A percentile compares a stretch with the other conserved stretches of the same genome.
phyloP scores from a whole-genome alignment of 2,888 invertebrate genomes.

The Volucella inanis region DNA sequence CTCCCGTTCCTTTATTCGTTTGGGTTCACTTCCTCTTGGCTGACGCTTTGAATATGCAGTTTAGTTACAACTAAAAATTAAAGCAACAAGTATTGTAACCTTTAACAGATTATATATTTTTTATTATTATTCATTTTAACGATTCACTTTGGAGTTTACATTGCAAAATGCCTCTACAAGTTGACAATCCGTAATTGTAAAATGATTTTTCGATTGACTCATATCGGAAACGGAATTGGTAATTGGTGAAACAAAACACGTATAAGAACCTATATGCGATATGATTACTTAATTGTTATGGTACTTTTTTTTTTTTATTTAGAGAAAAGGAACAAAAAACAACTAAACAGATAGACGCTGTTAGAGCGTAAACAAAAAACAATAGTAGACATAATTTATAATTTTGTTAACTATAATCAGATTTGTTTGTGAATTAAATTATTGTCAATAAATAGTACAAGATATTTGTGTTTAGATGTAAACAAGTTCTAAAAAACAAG shows the following conservation, averaged over 20 bases:
- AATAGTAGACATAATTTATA: too few relatives aligned
- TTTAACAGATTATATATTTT: slow-evolving; percentile 37
- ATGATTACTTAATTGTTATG: slow-evolving; percentile 29
- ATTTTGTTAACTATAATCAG: too few relatives aligned
- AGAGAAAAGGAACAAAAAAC: too few relatives aligned
- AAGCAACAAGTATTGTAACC: slow-evolving; percentile 27
- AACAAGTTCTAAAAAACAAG: too few relatives aligned
- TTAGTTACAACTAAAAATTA: background rate
- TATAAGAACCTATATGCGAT: background rate
- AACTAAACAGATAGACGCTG: too few relatives aligned
- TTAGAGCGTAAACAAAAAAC: too few relatives aligned
- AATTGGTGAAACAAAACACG: slow-evolving; percentile 34
- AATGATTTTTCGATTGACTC: slow-evolving; percentile 32
- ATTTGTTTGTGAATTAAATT: too few relatives aligned
- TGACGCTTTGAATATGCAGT: background rate
- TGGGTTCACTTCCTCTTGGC: slow-evolving; percentile 63
- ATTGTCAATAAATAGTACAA: too few relatives aligned
- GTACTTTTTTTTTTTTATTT: background rate
- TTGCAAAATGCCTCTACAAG: slow-evolving; percentile 21
- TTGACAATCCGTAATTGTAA: background rate
- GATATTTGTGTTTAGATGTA: too few relatives aligned
- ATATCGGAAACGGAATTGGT: slow-evolving; percentile 64
- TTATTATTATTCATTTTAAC: slow-evolving; percentile 7
- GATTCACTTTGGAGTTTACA: slow-evolving; percentile 15
- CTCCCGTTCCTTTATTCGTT: slow-evolving; percentile 53